Evolutionary conservation across 2,888 invertebrate species (phyloP), one percentile per base, ranked within the genome.

Genomic region (Vandiemenella viatica): DNA sequence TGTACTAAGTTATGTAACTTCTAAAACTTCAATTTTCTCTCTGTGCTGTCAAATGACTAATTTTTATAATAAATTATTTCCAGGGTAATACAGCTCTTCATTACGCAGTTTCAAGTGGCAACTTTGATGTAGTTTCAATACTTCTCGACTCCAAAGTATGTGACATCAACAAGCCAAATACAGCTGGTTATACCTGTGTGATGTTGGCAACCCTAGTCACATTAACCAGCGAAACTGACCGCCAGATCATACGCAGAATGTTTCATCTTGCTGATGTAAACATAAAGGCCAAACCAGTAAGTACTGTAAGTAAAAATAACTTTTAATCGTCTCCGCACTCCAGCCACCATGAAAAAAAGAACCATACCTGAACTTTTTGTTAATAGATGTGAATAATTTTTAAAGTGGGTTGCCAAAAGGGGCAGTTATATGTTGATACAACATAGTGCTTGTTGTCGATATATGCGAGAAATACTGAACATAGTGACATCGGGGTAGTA

Each of bases 11-110:
- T 41, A 41, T 16, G 16, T 17, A 43, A 6, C 22, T n/a, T 20
- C n/a, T n/a, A n/a, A n/a, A n/a, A n/a, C n/a, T n/a, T n/a, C n/a
- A n/a, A n/a, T n/a, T n/a, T n/a, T n/a, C n/a, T n/a, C n/a, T n/a
- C n/a, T n/a, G n/a, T n/a, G n/a, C n/a, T n/a, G n/a, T n/a, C n/a
- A n/a, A n/a, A 13, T 8, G 26, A 13, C 26, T 26, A 26, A 13
- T 26, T 26, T 45, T 5, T 21, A 19, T 8, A 13, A 13, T 50
- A 49, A 51, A 53, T 57, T 18, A 49, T 49, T 55, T 60, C 53
- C 63, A 83, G 83, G 89, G 89, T 19, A 93, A 93, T 64, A 88
- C 90, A 10, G 88, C 88, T 3, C 81, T 92, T 75, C 92, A 92
- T 65, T 92, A 92, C 66, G 86, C 90, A 4, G 87, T 92, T 22